These are phyloP conservation scores for Rotaria magnacalcarata DNA, from an alignment of 2,888 invertebrate genomes.

Conservation along the genomic window DNA sequence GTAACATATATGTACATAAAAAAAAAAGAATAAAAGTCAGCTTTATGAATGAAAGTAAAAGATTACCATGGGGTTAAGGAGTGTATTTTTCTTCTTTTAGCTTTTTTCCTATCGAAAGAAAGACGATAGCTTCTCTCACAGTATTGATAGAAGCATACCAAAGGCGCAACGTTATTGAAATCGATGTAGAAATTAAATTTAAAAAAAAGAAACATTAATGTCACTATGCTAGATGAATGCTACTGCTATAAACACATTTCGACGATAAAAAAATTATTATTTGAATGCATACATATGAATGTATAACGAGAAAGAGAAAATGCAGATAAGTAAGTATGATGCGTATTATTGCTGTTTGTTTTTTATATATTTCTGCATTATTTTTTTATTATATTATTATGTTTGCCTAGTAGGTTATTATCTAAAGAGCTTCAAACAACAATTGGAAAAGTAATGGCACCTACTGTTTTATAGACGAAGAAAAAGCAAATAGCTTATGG, in stretches of 20 bases:
- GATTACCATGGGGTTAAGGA: not conserved
- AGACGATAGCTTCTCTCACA: not conserved
- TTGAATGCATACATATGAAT: not conserved
- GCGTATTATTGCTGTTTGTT: not conserved
- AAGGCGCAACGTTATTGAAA: not conserved
- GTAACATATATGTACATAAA: not conserved
- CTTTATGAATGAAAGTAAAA: not conserved
- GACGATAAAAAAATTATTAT: not conserved
- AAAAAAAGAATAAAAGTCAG: not conserved
- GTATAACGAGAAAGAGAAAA: not conserved
- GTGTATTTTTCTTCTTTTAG: not conserved
- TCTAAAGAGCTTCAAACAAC: not conserved
- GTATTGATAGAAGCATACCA: not conserved
- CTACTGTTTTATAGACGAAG: not conserved
- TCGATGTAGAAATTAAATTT: not conserved
- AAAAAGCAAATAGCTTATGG: not conserved
- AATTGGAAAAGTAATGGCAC: not conserved
- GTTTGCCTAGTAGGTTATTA: not conserved
- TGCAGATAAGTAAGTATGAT: not conserved
- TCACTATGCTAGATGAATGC: not conserved
- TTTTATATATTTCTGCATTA: not conserved
- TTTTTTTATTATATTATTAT: not conserved
- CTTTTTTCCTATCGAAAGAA: not conserved
- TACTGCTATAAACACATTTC: not conserved
- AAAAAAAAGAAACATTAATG: not conserved